phyloP scores from a whole-genome alignment of 2,888 invertebrate genomes.

The Torymus texanus region DNA sequence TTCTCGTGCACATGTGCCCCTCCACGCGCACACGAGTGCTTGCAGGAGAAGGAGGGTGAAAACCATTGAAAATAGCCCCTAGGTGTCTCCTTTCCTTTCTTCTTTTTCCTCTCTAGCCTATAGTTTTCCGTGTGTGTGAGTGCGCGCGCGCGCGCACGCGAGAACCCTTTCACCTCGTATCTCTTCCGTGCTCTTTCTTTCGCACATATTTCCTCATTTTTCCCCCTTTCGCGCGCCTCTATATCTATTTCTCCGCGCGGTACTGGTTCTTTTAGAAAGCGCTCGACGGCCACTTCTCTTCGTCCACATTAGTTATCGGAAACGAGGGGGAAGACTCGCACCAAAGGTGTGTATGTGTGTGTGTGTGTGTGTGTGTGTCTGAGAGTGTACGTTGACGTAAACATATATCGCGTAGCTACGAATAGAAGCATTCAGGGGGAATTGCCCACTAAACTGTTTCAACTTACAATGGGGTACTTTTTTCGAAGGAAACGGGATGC shows the following conservation, averaged over 20 bases:
- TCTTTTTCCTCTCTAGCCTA: neutral
- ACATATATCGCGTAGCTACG: too few species aligned
- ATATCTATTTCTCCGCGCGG: neutral
- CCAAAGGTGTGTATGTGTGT: neutral
- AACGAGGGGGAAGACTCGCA: neutral
- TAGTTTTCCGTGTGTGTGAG: neutral
- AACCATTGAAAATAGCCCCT: conserved; percentile 20
- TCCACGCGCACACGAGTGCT: neutral
- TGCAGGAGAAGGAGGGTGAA: conserved; percentile 2
- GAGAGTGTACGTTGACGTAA: too few species aligned
- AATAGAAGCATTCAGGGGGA: too few species aligned
- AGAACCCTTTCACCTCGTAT: conserved; percentile 1
- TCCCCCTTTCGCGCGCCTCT: neutral
- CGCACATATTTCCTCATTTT: conserved; percentile 25
- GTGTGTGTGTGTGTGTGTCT: too few species aligned
- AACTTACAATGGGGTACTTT: too few species aligned
- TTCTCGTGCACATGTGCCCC: neutral
- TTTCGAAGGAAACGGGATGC: too few species aligned
- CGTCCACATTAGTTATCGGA: conserved; percentile 21
- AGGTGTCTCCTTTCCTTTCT: neutral
- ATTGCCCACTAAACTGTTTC: too few species aligned
- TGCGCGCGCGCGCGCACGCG: too few species aligned
- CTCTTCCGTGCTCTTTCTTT: conserved; percentile 12
- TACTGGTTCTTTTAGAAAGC: too few species aligned
- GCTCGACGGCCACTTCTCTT: neutral